phyloP scores from a whole-genome alignment of 2,888 invertebrate species.

The Galeopsomyia nigrocyanea region DNA sequence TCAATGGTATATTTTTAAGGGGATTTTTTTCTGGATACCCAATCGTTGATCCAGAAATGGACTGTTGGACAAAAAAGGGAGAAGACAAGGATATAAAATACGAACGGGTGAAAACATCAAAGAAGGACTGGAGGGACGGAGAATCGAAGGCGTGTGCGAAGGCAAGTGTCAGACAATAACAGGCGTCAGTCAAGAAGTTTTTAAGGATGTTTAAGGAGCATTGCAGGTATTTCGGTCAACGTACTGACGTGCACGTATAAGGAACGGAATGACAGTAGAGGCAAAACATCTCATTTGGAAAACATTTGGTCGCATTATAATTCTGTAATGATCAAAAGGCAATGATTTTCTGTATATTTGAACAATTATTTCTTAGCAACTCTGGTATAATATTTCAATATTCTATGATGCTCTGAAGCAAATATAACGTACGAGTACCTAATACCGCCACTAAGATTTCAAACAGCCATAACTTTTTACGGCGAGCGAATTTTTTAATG shows the following conservation, averaged over 20 bases:
- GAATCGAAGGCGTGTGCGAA: slow-evolving; percentile 8
- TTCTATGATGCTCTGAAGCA: too few relatives aligned
- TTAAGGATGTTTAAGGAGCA: slow-evolving; percentile 47
- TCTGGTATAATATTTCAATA: too few relatives aligned
- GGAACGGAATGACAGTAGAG: neutral
- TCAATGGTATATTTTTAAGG: too few relatives aligned
- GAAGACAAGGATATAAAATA: slow-evolving; percentile 5
- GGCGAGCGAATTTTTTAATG: too few relatives aligned
- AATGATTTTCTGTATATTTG: too few relatives aligned
- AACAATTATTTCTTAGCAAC: too few relatives aligned
- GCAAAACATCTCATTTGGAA: slow-evolving; percentile 8
- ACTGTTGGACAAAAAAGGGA: slow-evolving; percentile 8
- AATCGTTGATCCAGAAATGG: neutral
- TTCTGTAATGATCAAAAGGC: too few relatives aligned
- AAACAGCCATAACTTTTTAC: too few relatives aligned
- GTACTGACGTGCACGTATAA: slow-evolving; percentile 7
- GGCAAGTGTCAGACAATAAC: slow-evolving; percentile 53
- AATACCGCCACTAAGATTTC: too few relatives aligned
- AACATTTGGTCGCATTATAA: neutral
- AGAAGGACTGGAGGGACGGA: slow-evolving; percentile 10
- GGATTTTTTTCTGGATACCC: too few relatives aligned
- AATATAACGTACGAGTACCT: too few relatives aligned
- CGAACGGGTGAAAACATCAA: slow-evolving; percentile 12
- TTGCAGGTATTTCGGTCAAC: slow-evolving; percentile 43
- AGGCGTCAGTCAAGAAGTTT: slow-evolving; percentile 51